Evolutionary conservation across 2,888 invertebrate genomes (phyloP), one percentile per base, ranked within the genome.

Genomic region (Blastobasis lacticolella): DNA sequence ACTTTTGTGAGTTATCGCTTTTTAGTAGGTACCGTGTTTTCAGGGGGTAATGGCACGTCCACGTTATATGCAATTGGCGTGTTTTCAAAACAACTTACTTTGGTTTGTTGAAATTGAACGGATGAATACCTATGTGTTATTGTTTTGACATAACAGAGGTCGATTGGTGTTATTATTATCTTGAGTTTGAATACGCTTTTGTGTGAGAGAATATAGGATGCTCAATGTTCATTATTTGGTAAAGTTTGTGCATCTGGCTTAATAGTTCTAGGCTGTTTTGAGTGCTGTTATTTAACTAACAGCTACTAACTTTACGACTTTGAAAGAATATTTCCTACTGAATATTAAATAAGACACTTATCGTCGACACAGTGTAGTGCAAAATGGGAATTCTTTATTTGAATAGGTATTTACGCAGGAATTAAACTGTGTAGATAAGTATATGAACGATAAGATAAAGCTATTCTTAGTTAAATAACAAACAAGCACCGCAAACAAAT

Each of bases 271-370:
- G 64, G 62, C 61, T 67, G 60, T 64, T 63, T 73, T 78, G 83
- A 75, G 82, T 87, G 85, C 83, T 88, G 86, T 87, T 87, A 84
- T 78, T 70, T 68, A 71, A 86, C 85, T 88, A 88, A 87, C 87
- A 81, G 86, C 84, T 88, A 89, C 89, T 89, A 89, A 89, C 88
- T 61, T 52, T 59, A 52, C 52, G 77, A 82, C 82, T 88, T 81
- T 88, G 81, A 82, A 88, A 62, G 85, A 73, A 73, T 72, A 23
- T 23, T 23, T 23, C 23, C 23, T 23, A 23, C 23, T 23, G 23
- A 23, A 23, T 23, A 23, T 2, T 23, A 23, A 23, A 23, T 23
- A 3, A 23, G 23, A 23, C 23, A 23, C 23, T 23, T 23, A 23
- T 23, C 23, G 23, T 23, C 23, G 3, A 23, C 23, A 23, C 23